Percentiles rank a stretch among this genome's conserved stretches.
Conservation (phyloP, 2,113 vertebrate genomes). For the Gambusia affinis region DNA sequence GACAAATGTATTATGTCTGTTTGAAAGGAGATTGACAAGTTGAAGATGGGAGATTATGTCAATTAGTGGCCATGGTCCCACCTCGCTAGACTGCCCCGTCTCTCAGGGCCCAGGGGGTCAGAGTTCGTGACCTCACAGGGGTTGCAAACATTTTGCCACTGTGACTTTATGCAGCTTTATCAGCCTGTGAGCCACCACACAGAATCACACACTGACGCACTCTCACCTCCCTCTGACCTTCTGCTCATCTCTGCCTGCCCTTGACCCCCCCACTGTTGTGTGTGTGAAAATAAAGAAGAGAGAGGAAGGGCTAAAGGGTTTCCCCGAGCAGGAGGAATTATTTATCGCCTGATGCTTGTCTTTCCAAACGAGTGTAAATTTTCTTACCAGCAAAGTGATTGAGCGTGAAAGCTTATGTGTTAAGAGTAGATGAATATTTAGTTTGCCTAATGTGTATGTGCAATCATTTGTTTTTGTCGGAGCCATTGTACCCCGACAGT, state of each 20-base stretch:
- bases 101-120: conserved; percentile 55
- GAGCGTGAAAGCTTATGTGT: conserved; percentile 18
- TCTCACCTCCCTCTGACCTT: conserved; percentile 57
- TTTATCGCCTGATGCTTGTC: conserved; percentile 58
- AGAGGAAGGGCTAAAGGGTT: conserved; percentile 39
- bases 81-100: conserved; percentile 42
- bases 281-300: conserved; percentile 38
- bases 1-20: conserved; percentile 45
- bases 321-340: conserved; percentile 45
- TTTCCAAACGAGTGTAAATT: conserved; percentile 60
- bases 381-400: conserved; percentile 21
- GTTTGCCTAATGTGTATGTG: conserved; percentile 25
- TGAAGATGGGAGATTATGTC: conserved; percentile 72
- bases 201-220: conserved; percentile 17
- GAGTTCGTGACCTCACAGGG: conserved; percentile 54
- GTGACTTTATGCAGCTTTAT: conserved; percentile 33
- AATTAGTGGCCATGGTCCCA: conserved; percentile 67
- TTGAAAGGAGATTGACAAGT: conserved; percentile 63
- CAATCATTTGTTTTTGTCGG: conserved; percentile 43
- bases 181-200: conserved; percentile 19
- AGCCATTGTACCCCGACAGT: conserved; percentile 23
- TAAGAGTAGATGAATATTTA: conserved; percentile 4
- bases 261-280: conserved; percentile 60
- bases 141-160: conserved; percentile 21
- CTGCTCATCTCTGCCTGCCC: conserved; percentile 58